Conservation (phyloP, 1,140 invertebrate genomes). For the Cylas formicarius region DNA sequence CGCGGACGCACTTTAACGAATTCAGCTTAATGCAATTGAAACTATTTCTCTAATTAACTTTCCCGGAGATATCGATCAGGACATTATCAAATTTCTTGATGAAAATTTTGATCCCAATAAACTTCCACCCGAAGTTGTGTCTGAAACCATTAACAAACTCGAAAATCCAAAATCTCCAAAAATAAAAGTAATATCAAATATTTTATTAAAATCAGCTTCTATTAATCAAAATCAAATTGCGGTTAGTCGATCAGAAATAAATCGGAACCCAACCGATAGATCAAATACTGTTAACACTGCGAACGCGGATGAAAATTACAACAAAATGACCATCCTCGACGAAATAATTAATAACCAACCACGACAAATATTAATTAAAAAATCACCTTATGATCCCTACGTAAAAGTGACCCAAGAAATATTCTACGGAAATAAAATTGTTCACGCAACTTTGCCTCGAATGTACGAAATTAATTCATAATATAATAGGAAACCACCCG, state of each 20-base stretch:
- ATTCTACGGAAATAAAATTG: conserved; percentile 13
- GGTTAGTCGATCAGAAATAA: too few relatives aligned
- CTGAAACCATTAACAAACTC: background rate
- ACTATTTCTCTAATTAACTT: conserved; percentile 1
- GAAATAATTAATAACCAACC: conserved; percentile 5
- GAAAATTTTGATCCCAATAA: background rate
- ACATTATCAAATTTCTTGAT: conserved; percentile 1
- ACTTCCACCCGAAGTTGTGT: too few relatives aligned
- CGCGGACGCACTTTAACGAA: conserved; percentile 9
- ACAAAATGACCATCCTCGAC: conserved; percentile 1
- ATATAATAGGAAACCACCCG: conserved; percentile 10
- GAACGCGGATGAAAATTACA: too few relatives aligned
- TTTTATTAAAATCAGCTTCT: conserved; percentile 8
- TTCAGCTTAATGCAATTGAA: conserved; percentile 3
- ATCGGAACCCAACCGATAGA: too few relatives aligned
- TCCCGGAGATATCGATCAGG: conserved; percentile 7
- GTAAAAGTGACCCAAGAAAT: conserved; percentile 7
- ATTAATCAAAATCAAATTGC: too few relatives aligned
- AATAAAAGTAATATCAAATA: conserved; percentile 5
- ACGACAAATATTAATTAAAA: conserved; percentile 1
- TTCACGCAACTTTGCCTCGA: too few relatives aligned
- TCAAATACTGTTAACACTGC: too few relatives aligned
- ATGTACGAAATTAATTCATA: too few relatives aligned
- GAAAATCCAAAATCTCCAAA: background rate
- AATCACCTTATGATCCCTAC: too few relatives aligned